A percentile compares a stretch with the other conserved stretches of the same genome.
These are phyloP conservation scores for Noctua fimbriata DNA, from an alignment of 2,888 invertebrate genomes.

Conservation along the genomic window DNA sequence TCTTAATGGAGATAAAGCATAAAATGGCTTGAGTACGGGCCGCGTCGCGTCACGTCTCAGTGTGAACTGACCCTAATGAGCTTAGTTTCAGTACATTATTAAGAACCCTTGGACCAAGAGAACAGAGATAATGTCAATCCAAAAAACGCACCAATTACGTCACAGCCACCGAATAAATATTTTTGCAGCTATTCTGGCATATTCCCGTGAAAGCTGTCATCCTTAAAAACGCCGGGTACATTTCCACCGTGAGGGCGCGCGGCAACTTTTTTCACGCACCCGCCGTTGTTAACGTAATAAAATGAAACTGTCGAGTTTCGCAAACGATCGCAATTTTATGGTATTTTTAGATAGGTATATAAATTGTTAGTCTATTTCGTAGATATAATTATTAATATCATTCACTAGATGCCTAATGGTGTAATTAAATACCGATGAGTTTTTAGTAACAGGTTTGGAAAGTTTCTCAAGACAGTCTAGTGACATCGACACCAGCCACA, in stretches of 20 bases:
- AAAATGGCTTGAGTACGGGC: no score
- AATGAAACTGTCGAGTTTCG: conserved; percentile 51
- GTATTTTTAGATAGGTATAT: conserved; percentile 20
- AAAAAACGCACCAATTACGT: conserved; percentile 24
- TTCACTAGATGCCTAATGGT: not conserved
- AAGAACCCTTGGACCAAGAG: not conserved
- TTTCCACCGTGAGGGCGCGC: conserved; percentile 17
- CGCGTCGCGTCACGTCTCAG: no score
- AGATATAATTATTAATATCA: not conserved
- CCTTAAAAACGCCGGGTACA: conserved; percentile 44
- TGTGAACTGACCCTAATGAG: no score
- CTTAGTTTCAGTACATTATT: not conserved
- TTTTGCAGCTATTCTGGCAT: conserved; percentile 15
- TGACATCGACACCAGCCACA: not conserved
- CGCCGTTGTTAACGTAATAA: conserved; percentile 54
- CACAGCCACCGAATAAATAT: conserved; percentile 32
- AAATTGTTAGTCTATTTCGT: not conserved
- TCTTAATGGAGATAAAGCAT: no score
- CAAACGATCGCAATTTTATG: conserved; percentile 40
- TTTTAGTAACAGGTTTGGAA: not conserved
- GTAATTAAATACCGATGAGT: not conserved
- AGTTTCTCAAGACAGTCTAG: not conserved
- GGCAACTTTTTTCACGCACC: conserved; percentile 56
- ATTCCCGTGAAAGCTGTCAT: conserved; percentile 45
- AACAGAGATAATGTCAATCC: not conserved